Evolutionary conservation across 1,140 invertebrate genomes (phyloP), one percentile per base, ranked within the genome.

Genomic region (Maconellicoccus hirsutus): DNA sequence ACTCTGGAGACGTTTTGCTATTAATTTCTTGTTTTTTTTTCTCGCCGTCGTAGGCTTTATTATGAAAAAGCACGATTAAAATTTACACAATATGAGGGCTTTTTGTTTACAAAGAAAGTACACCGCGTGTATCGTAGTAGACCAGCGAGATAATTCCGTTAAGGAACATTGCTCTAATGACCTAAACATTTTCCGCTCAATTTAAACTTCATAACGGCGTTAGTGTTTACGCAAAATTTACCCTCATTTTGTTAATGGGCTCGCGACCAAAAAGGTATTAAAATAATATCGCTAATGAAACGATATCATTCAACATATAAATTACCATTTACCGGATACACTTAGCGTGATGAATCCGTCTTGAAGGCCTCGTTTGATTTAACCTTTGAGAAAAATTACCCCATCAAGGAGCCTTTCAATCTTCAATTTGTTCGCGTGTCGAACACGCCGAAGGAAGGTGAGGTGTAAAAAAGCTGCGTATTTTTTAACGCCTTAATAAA

Each of bases 121-220:
- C 10, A 38, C 33, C 14, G 33, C 14, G 14, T 38, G 14, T n/a
- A n/a, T n/a, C n/a, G 33, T 14, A 7, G 33, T 6, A 38, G n/a
- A n/a, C 29, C 29, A 52, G 42, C 42, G n/a, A 52, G 42, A 52
- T 52, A 52, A 52, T 52, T 19, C 42, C n/a, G 42, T 52, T 52
- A 52, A 52, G 42, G 42, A 52, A 52, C 42, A 52, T 52, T 52
- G 42, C 12, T 52, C 42, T 52, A 52, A 52, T 52, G 42, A 52
- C 42, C 42, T 16, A 16, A 52, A 52, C 42, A 52, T 52, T 52
- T 52, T 52, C 42, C 42, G 42, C 42, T 52, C n/a, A 52, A 52
- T 52, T 52, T 52, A 52, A 52, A 52, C 42, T 52, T 52, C 42
- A 52, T 52, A 52, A 52, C 42, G n/a, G n/a, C 42, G 42, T 52